These are phyloP conservation scores for Luperina testacea DNA, from an alignment of 2,888 invertebrate species.

Conservation along the genomic window DNA sequence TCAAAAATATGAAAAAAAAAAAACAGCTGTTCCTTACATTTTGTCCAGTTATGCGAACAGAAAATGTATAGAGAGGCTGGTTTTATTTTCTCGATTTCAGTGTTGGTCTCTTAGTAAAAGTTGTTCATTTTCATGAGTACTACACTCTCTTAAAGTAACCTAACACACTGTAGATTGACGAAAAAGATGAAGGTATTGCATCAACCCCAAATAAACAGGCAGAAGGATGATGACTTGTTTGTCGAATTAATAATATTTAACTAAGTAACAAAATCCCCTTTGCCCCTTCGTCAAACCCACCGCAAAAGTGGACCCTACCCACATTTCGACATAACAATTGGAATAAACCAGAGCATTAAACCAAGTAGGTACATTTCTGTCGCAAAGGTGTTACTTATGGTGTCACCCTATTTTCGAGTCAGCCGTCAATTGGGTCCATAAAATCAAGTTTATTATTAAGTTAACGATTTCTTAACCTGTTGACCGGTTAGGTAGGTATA, in stretches of 20 bases:
- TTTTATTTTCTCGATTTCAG: no score
- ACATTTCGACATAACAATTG: constrained; percentile 19
- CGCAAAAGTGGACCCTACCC: background rate
- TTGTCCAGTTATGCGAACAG: no score
- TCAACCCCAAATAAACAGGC: background rate
- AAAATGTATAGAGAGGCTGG: no score
- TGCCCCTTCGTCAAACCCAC: background rate
- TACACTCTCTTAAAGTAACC: no score
- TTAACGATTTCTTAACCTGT: constrained; percentile 56
- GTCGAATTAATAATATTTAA: background rate
- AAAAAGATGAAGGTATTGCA: background rate
- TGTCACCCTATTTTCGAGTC: constrained; percentile 39
- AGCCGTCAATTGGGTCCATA: constrained; percentile 49
- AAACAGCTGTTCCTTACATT: no score
- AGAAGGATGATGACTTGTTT: no score
- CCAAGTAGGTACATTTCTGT: constrained; percentile 19
- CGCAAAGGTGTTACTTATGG: constrained; percentile 49
- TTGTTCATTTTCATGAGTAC: no score
- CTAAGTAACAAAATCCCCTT: background rate
- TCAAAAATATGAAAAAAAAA: no score
- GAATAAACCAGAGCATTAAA: constrained; percentile 8
- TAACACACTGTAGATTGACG: no score
- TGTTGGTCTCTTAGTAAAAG: no score
- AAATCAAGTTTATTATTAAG: constrained; percentile 56
- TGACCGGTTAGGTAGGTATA: constrained; percentile 48